Evolutionary conservation across 2,113 vertebrate genomes (phyloP), one percentile per base, ranked within the genome.

Genomic region (Tapirus terrestris): DNA sequence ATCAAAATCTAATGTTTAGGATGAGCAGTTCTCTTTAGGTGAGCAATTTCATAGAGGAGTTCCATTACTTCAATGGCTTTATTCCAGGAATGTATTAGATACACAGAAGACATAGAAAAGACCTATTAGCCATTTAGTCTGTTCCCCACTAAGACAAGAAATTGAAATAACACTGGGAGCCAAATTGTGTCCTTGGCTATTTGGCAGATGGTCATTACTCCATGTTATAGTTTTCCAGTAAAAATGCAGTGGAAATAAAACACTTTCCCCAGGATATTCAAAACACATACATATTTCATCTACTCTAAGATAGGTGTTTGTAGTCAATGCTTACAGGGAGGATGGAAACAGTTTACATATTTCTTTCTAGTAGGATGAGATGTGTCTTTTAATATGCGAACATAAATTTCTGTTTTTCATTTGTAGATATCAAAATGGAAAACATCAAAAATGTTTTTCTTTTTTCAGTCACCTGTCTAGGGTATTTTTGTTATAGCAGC

Each of bases 111-210:
- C 53, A 25, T 25, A 17, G 72, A 56, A 93, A 76, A 91, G 60
- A 65, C 13, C 73, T 48, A 63, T 6, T 51, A 91, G 75, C 51
- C 83, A 63, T 91, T 94, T 68, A 81, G 76, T 23, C 72, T 81
- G 80, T 43, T 60, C 60, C 96, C 76, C 81, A 67, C 83, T 92
- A 81, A 68, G 88, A 83, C 23, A 36, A 79, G 75, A 94, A 96
- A 97, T 43, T 73, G 96, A 85, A 96, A 87, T 85, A 84, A 81
- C 82, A 17, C 86, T 61, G 27, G 29, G 79, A 87, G 43, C 70
- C 72, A 70, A 87, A 79, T 20, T 88, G 84, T 88, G 63, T 68
- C 70, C 70, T 70, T 80, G 84, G 81, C 65, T 94, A 60, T 86
- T 94, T 73, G 84, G 70, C 67, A 79, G 68, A 68, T 20, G 48